These are phyloP conservation scores for Columba livia DNA, from an alignment of 2,113 vertebrate genomes.

Conservation along the genomic window DNA sequence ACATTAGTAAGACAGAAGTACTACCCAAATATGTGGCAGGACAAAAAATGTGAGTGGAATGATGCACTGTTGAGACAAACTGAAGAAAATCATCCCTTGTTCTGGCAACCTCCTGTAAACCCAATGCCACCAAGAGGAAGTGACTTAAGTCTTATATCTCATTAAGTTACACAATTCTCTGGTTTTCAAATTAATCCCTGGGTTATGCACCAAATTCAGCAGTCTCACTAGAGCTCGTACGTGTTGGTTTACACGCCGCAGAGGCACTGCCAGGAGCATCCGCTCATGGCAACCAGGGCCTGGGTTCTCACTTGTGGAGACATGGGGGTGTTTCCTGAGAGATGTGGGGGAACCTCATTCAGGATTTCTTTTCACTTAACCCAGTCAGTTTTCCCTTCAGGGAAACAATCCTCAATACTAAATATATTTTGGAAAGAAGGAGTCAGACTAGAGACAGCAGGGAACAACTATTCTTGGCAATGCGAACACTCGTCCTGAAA, in stretches of 20 bases:
- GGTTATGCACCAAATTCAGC: neutral
- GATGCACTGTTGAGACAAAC: neutral
- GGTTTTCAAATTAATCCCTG: neutral
- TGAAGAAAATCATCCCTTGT: neutral
- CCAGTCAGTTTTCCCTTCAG: neutral
- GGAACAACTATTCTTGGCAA: slow-evolving; percentile 10
- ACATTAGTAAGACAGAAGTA: neutral
- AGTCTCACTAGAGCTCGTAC: neutral
- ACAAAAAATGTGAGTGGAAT: neutral
- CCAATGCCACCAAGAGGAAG: neutral
- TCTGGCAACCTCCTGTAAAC: neutral
- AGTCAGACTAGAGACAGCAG: slow-evolving; percentile 16
- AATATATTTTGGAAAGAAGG: slow-evolving; percentile 10
- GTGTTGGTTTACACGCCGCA: neutral
- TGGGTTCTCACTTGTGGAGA: slow-evolving; percentile 7
- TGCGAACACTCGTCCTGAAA: neutral
- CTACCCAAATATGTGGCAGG: neutral
- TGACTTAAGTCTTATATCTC: neutral
- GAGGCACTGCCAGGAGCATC: neutral
- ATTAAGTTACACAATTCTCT: neutral
- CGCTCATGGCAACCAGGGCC: neutral
- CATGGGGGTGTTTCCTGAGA: neutral
- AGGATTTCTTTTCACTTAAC: neutral
- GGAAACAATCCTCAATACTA: slow-evolving; percentile 37
- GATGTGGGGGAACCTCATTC: neutral